Evolutionary conservation across 1,140 invertebrate genomes (phyloP), one percentile per base, ranked within the genome.

Genomic region (Panagrolaimus sp.): DNA sequence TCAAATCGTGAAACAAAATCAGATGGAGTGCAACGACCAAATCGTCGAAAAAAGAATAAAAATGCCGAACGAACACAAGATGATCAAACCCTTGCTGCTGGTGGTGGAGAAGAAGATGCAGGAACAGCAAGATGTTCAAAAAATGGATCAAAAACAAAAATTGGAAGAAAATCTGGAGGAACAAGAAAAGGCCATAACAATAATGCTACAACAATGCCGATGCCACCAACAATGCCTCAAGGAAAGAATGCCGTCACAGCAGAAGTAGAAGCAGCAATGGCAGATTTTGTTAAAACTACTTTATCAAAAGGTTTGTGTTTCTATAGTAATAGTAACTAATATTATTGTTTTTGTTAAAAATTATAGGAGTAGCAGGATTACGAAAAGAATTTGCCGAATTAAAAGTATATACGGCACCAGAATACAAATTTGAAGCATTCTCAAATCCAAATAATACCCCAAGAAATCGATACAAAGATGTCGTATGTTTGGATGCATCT

Each of bases 391-490:
- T 69, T 43, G 68, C 52, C 12, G 68, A 69, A 43, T 15, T 69
- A 28, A 69, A 69, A 48, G 46, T 14, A n/a, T 69, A 66, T 32
- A 43, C 48, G n/a, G 26, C 68, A 8, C 68, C 68, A 8, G 43
- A 69, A 17, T 43, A 17, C 24, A 63, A 69, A 10, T 46, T 28
- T 26, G 73, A 52, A 52, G n/a, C 17, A 7, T 52, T 52, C 48
- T 21, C n/a, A n/a, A n/a, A n/a, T n/a, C n/a, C 48, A 10, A 24
- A 14, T 0, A 79, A 76, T 67, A 48, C 48, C 44, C 45, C 69
- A 4, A 62, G 76, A 14, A 76, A 76, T 67, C 74, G 76, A 0
- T 77, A 77, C 66, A 68, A 76, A 21, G 76, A 73, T 44, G 68
- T 73, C 0, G 32, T 70, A 10, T 73, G 72, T 52, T 28, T 75